Evolutionary conservation across 2,888 invertebrate genomes (phyloP), one percentile per base, ranked within the genome.

Genomic region (Esperia sulphurella): DNA sequence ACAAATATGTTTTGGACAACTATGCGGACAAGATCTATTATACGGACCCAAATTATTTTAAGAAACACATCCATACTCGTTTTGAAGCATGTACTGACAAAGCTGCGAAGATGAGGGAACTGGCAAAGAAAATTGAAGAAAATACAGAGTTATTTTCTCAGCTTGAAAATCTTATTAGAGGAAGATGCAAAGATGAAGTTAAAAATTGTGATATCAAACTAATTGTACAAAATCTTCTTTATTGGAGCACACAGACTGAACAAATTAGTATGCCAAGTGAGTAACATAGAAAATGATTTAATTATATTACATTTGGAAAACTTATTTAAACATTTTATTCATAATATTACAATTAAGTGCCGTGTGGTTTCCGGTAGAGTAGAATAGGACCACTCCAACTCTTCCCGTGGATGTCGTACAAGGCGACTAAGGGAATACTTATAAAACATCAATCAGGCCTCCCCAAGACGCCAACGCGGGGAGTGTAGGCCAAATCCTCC

Each of bases 131-230:
- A 48, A 47, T 63, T n/a, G 45, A 53, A 21, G 45, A 58, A 29
- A 57, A 65, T 28, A 38, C 43, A 21, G 49, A 58, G 10, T 41
- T 63, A 12, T 58, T 68, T 43, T 58, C 61, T 42, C 59, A 64
- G 51, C 51, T 69, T 7, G 69, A 69, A 43, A 59, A 44, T 41
- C 49, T 60, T 13, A 51, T 58, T 14, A 53, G 68, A 21, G 52
- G 56, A 4, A 59, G 49, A 31, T 61, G 61, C 29, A 41, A 61
- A 2, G 49, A 55, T 10, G 55, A 63, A n/a, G 45, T 45, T 35
- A 53, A 51, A 3, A 55, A 54, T 44, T 44, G 51, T 37, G 65
- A 68, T 35, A 55, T 67, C n/a, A 51, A 61, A 21, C 44, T 69
- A 21, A 57, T 69, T 8, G 48, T 42, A 5, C 54, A 61, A 37